These are phyloP conservation scores for Seira musarum DNA, from an alignment of 2,888 invertebrate genomes.

Conservation along the genomic window DNA sequence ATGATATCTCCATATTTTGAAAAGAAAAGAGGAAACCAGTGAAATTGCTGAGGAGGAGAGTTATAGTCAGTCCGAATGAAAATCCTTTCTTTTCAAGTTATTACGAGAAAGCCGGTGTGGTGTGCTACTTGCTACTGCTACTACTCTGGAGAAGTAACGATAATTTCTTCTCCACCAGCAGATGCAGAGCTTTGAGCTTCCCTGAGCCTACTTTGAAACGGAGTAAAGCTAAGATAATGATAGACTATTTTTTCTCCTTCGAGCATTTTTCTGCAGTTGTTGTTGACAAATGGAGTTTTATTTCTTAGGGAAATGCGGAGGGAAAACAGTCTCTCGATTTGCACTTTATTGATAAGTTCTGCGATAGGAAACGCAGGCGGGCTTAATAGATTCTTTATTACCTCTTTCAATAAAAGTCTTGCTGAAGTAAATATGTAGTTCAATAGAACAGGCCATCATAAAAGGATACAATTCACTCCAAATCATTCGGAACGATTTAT, in stretches of 20 bases:
- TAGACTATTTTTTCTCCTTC: neutral
- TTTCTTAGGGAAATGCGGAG: neutral
- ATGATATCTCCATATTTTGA: neutral
- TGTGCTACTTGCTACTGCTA: too few relatives aligned
- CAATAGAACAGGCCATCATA: too few relatives aligned
- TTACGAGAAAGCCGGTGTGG: conserved; percentile 7
- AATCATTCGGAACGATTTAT: too few relatives aligned
- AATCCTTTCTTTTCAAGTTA: conserved; percentile 30
- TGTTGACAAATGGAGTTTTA: conserved; percentile 53
- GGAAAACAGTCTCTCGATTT: neutral
- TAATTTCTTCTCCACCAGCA: neutral
- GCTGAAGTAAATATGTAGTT: too few relatives aligned
- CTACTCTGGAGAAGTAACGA: neutral
- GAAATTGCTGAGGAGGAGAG: conserved; percentile 24
- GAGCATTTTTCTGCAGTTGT: conserved; percentile 39
- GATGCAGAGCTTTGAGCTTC: neutral
- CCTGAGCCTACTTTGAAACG: neutral
- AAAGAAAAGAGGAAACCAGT: conserved; percentile 18
- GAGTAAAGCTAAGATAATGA: conserved; percentile 2
- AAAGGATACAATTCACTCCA: too few relatives aligned
- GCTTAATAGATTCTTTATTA: too few relatives aligned
- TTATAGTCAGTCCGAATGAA: conserved; percentile 12
- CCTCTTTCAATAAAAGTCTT: too few relatives aligned
- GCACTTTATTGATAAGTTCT: neutral
- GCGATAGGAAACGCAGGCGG: neutral